Evolutionary conservation across 2,888 invertebrate genomes (phyloP), one percentile per base, ranked within the genome.

Genomic region (Spatulosminthurus flaviceps): DNA sequence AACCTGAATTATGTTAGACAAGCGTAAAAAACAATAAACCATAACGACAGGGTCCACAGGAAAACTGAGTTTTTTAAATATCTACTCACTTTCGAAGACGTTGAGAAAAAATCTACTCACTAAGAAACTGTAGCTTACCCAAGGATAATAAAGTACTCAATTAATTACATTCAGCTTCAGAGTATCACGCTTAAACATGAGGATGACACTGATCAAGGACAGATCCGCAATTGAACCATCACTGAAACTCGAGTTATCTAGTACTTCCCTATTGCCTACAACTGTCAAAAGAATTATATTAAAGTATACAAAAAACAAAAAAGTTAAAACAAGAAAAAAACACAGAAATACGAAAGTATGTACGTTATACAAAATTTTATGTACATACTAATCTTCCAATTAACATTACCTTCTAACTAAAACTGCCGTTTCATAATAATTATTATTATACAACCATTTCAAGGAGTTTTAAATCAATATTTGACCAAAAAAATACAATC

Each of bases 191-290:
- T n/a, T 51, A n/a, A 51, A 19, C 51, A 51, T 9, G 51, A 2
- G n/a, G 51, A 9, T 51, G 51, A 51, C 51, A 13, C n/a, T 5
- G 51, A 51, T 51, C 51, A 51, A 13, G 16, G 16, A 51, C 51
- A 9, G 51, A 51, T 51, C 51, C 51, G n/a, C 51, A 51, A 51
- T 19, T 51, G 2, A 13, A 19, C 16, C n/a, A 51, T 51, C 16
- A 19, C n/a, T n/a, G 51, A 51, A 51, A 51, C 51, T 51, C 51
- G 51, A 51, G 51, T 51, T 19, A n/a, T n/a, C n/a, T n/a, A n/a
- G n/a, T n/a, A 51, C n/a, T 19, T 16, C 5, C 4, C 51, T 51
- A 51, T 2, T 9, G 16, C 16, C 51, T 34, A 51, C n/a, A 16
- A 51, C n/a, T 2, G 16, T 19, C 5, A 51, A 2, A 51, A 51